Percentiles rank a stretch among this genome's conserved stretches.
These are phyloP conservation scores for Siderastrea siderea DNA, from an alignment of 92 coral and sea anemone species.

Conservation along the genomic window DNA sequence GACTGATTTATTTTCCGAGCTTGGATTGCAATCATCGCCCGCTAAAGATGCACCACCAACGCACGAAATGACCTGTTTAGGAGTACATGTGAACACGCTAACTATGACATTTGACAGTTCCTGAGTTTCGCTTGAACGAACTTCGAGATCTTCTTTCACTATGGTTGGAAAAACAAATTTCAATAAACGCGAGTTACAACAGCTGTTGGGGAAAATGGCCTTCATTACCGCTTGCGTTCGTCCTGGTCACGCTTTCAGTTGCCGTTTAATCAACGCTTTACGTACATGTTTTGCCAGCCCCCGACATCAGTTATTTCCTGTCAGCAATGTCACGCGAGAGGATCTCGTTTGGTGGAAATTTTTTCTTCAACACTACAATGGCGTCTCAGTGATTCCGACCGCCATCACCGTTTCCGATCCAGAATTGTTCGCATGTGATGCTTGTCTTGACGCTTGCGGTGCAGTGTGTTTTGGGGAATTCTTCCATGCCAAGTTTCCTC, in stretches of 20 bases:
- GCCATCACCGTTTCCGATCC: constrained; percentile 39
- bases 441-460: too few species aligned
- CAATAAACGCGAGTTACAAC: constrained; percentile 51
- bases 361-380: constrained; percentile 60
- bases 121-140: constrained; percentile 44
- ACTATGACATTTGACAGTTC: constrained; percentile 59
- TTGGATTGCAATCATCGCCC: constrained; percentile 56
- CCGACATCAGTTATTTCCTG: constrained; percentile 22
- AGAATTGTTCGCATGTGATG: constrained; percentile 41
- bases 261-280: constrained; percentile 54
- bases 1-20: constrained; percentile 48
- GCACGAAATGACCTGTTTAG: constrained; percentile 57
- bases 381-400: constrained; percentile 56
- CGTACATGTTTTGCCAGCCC: constrained; percentile 10
- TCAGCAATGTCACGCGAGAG: constrained; percentile 22
- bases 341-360: constrained; percentile 66
- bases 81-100: constrained; percentile 32
- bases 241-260: constrained; percentile 64
- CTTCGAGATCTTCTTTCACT: constrained; percentile 21
- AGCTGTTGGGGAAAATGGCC: constrained; percentile 55
- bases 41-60: constrained; percentile 54
- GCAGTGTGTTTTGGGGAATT: constrained; percentile 60
- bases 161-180: constrained; percentile 34
- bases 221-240: constrained; percentile 65
- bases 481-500: constrained; percentile 32